Evolutionary conservation across 1,140 invertebrate genomes (phyloP), one percentile per base, ranked within the genome.

Genomic region (Caenorhabditis inopinata): DNA sequence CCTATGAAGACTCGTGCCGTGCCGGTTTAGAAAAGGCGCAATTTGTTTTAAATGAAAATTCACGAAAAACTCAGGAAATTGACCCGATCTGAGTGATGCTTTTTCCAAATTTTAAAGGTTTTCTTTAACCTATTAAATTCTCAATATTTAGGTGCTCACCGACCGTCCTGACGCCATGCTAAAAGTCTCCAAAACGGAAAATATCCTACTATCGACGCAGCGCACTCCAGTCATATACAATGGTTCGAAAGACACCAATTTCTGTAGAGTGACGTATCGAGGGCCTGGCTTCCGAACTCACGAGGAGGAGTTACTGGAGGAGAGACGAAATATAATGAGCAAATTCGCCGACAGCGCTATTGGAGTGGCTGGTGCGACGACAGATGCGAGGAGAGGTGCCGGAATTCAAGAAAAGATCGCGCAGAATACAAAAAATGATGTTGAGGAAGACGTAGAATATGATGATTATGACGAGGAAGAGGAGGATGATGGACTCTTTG

Each of bases 241-340:
- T n/a, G 79, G 79, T 18, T 27, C 73, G 2, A 6, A 18, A 11
- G 79, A 81, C 25, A 27, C 23, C 3, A 76, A 81, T 38, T 81
- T 58, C 47, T 25, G 18, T 58, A n/a, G 74, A 7, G 74, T 76
- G 2, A 12, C 16, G 11, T 81, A 75, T 14, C 27, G 48, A 4
- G 79, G 79, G 5, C 73, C 79, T 9, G 79, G 79, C 6, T 81
- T 81, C 45, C 14, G 80, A 21, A 76, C 74, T n/a, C 79, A 81
- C 32, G 79, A 81, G 3, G 74, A 75, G n/a, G 79, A 81, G 12
- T 5, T 68, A 14, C n/a, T 29, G 32, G 14, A 35, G 6, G 51
- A 62, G 27, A 75, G 45, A 14, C 18, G 14, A n/a, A 16, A 16
- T n/a, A 7, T 74, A 38, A 74, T 74, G 32, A 47, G 16, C 3